phyloP scores from a whole-genome alignment of 1,140 invertebrate species.

The Listronotus oregonensis region DNA sequence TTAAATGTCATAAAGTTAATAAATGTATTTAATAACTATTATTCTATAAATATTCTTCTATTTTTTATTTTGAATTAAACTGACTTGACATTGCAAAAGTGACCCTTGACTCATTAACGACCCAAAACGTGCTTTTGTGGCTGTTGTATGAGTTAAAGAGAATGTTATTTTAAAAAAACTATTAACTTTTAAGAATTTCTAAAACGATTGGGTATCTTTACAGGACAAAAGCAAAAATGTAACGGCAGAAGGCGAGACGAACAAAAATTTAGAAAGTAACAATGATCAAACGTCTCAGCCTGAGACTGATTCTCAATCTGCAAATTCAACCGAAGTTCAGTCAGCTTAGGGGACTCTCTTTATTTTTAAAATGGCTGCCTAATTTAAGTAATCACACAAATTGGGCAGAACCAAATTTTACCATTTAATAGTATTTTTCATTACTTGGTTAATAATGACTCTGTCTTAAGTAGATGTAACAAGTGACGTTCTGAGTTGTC shows the following conservation, averaged over 20 bases:
- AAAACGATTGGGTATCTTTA: conserved; percentile 52
- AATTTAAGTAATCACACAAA: conserved; percentile 18
- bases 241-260: conserved; percentile 49
- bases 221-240: conserved; percentile 54
- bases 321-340: conserved; percentile 44
- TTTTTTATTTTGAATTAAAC: not conserved
- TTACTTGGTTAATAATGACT: conserved; percentile 21
- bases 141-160: conserved; percentile 15
- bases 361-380: conserved; percentile 31
- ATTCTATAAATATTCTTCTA: too few species aligned
- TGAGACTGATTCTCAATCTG: conserved; percentile 43
- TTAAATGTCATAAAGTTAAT: conserved; percentile 3
- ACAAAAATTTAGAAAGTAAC: conserved; percentile 48
- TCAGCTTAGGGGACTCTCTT: conserved; percentile 40
- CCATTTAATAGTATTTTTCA: conserved; percentile 6
- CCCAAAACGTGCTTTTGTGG: conserved; percentile 7
- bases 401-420: conserved; percentile 17
- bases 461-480: conserved; percentile 17
- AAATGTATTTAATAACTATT: too few species aligned
- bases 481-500: conserved; percentile 24
- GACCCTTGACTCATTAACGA: conserved; percentile 16
- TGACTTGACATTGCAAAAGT: conserved; percentile 13
- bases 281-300: conserved; percentile 44
- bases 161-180: not conserved
- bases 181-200: conserved; percentile 10